These are phyloP conservation scores for Microcebus lehilahytsara DNA, from an alignment of 2,113 vertebrate species.

Conservation along the genomic window DNA sequence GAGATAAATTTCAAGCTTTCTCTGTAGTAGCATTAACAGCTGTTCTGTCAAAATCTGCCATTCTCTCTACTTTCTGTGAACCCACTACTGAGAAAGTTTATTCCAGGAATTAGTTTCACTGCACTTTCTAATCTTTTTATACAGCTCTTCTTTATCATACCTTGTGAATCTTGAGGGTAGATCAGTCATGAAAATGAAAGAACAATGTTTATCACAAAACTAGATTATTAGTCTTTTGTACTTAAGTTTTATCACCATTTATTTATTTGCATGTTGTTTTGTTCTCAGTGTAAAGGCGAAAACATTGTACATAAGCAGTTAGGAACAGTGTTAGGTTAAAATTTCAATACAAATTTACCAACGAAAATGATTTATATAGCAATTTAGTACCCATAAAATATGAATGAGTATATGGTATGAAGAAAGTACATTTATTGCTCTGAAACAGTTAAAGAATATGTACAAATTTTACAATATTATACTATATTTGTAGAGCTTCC, in stretches of 20 bases:
- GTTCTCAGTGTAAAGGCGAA: not conserved
- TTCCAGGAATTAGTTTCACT: not conserved
- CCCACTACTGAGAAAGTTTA: not conserved
- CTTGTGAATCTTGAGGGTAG: not conserved
- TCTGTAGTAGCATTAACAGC: not conserved
- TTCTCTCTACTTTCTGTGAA: not conserved
- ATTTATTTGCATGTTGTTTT: conserved; percentile 12
- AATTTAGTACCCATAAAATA: not conserved
- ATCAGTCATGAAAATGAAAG: not conserved
- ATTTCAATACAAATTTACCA: not conserved
- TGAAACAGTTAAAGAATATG: conserved; percentile 3
- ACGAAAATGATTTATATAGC: not conserved
- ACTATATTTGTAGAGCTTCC: not conserved
- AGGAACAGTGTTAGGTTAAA: not conserved
- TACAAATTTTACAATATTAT: not conserved
- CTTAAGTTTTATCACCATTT: not conserved
- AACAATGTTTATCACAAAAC: not conserved
- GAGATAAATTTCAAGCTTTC: not conserved
- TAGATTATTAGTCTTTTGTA: conserved; percentile 1
- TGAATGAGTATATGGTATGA: not conserved
- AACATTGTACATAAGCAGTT: not conserved
- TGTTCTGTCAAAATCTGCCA: not conserved
- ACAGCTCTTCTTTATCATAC: not conserved
- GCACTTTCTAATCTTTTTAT: not conserved
- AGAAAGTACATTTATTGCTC: conserved; percentile 2